Conservation (phyloP, 35 echinoderm and acorn worm species). For the Stichopus chloronotus region DNA sequence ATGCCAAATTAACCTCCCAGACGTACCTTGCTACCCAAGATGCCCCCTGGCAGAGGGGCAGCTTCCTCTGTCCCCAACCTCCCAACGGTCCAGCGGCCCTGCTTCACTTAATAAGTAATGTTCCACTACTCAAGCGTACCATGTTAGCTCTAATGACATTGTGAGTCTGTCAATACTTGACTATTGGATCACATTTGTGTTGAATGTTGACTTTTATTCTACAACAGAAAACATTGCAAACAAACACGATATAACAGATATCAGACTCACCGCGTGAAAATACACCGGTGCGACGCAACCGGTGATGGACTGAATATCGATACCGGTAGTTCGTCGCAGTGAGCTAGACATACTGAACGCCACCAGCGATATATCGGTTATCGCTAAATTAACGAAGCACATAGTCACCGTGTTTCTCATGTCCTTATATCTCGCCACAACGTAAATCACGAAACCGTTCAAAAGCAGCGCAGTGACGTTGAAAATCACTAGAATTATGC, state of each 20-base stretch:
- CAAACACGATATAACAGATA: neutral
- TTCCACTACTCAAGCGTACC: too few relatives aligned
- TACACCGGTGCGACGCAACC: constrained; percentile 45
- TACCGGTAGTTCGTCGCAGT: constrained; percentile 22
- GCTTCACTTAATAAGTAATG: too few relatives aligned
- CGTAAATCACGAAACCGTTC: constrained; percentile 35
- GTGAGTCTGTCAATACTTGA: too few relatives aligned
- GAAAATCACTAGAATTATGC: constrained; percentile 12
- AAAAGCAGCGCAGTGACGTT: constrained; percentile 20
- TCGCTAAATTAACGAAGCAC: constrained; percentile 43
- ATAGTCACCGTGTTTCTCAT: constrained; percentile 38
- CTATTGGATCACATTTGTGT: too few relatives aligned
- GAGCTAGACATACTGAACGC: constrained; percentile 48
- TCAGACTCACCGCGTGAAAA: constrained; percentile 26
- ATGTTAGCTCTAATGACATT: too few relatives aligned
- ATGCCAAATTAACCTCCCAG: too few relatives aligned
- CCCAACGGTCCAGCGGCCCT: too few relatives aligned
- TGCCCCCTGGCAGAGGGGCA: too few relatives aligned
- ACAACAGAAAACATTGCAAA: neutral
- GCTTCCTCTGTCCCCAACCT: too few relatives aligned
- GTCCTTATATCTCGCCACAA: constrained; percentile 29
- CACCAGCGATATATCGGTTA: constrained; percentile 43
- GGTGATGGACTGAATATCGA: constrained; percentile 7
- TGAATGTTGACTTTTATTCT: too few relatives aligned
- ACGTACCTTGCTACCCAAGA: too few relatives aligned